Conservation (phyloP, 1,140 invertebrate genomes). For the Trichonephila clavata region DNA sequence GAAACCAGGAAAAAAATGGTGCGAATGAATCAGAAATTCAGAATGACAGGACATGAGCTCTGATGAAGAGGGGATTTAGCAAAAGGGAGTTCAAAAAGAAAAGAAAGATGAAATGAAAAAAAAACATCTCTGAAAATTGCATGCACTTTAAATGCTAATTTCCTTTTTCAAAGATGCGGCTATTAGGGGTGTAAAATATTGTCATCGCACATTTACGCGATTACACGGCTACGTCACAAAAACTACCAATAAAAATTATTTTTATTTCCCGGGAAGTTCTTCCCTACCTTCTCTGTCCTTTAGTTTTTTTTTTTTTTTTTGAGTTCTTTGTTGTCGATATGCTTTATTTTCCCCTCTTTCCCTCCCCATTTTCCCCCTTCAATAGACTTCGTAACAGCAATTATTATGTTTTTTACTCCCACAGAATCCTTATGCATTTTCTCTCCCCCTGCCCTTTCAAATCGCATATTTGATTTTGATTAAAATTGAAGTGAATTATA, state of each 20-base stretch:
- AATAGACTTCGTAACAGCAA: constrained; percentile 32
- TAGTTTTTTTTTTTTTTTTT: too few species aligned
- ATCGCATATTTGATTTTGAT: constrained; percentile 69
- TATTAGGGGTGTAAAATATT: constrained; percentile 11
- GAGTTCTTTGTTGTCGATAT: constrained; percentile 29
- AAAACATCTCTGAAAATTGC: background rate
- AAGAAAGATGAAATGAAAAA: background rate
- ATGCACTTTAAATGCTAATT: constrained; percentile 69
- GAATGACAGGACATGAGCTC: background rate
- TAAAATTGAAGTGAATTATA: constrained; percentile 53
- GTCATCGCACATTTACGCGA: background rate
- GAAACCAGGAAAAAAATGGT: background rate
- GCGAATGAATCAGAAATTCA: background rate
- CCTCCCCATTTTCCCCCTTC: background rate
- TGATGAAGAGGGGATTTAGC: background rate
- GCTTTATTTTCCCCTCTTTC: background rate
- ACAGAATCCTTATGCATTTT: background rate
- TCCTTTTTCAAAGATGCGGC: background rate
- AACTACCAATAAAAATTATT: constrained; percentile 41
- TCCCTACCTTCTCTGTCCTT: background rate
- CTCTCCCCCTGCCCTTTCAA: background rate
- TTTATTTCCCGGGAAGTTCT: background rate
- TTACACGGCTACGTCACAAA: constrained; percentile 23
- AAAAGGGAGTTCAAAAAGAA: background rate
- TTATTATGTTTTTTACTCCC: constrained; percentile 9